These are phyloP conservation scores for Malacoctenus gilli DNA, from an alignment of 2,797 vertebrate genomes.

Conservation along the genomic window DNA sequence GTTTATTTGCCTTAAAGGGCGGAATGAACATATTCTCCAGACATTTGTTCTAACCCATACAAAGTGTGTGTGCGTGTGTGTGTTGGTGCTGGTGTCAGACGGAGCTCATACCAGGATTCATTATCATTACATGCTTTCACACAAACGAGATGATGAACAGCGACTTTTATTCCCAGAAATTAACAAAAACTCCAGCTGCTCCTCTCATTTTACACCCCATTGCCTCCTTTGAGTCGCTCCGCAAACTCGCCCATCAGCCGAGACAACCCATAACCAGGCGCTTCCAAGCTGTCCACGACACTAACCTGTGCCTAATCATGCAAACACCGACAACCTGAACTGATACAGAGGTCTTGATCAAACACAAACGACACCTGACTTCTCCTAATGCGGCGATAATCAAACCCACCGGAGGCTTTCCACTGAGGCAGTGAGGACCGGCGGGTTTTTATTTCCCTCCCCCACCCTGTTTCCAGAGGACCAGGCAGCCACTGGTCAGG, in stretches of 20 bases:
- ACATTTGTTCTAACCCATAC: conserved; percentile 25
- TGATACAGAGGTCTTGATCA: not conserved
- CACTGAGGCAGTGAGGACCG: too few species aligned
- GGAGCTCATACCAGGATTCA: not conserved
- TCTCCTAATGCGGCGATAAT: too few species aligned
- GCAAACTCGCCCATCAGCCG: conserved; percentile 13
- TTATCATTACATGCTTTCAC: conserved; percentile 4
- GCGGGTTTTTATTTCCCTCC: not conserved
- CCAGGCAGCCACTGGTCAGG: not conserved
- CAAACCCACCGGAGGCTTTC: not conserved
- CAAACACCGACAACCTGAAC: not conserved
- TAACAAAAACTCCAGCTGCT: conserved; percentile 14
- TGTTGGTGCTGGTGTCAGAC: not conserved
- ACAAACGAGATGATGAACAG: conserved; percentile 14
- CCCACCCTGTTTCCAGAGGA: not conserved
- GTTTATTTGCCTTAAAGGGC: conserved; percentile 34
- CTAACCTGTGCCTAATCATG: not conserved
- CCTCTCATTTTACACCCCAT: conserved; percentile 3
- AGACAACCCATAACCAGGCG: not conserved
- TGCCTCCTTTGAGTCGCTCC: not conserved
- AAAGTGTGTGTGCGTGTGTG: conserved; percentile 19
- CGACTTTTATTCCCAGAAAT: not conserved
- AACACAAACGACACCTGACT: not conserved
- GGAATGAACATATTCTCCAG: conserved; percentile 24
- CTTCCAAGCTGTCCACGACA: not conserved